Evolutionary conservation across 1,140 invertebrate species (phyloP).

Genomic region (Triops cancriformis): DNA sequence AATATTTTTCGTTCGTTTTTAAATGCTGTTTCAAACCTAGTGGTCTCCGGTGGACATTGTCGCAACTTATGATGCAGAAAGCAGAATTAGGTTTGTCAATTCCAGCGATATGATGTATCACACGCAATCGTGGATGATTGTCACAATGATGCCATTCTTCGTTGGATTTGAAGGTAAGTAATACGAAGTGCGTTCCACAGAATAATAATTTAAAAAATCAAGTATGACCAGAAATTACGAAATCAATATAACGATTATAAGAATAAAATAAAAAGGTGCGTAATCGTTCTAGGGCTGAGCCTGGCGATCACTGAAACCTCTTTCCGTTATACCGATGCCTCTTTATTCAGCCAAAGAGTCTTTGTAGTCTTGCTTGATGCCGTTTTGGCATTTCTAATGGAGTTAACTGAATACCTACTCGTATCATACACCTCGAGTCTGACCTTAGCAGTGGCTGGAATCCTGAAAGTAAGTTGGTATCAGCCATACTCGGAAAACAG

Average conservation of each 20-base stretch:
- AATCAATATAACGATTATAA: too few species aligned
- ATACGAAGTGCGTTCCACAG: not conserved
- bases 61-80: conserved; percentile 91
- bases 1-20: too few species aligned
- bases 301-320: conserved; percentile 41
- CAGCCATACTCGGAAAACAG: conserved; percentile 19
- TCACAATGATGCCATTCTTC: conserved; percentile 78
- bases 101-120: conserved; percentile 98
- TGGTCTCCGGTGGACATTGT: conserved; percentile 91
- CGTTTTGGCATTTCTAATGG: conserved; percentile 86
- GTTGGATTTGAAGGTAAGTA: conserved; percentile 74
- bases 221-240: not conserved
- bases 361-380: conserved; percentile 58
- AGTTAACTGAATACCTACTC: conserved; percentile 87
- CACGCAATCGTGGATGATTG: conserved; percentile 97
- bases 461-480: conserved; percentile 76
- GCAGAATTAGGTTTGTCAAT: conserved; percentile 79
- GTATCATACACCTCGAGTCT: conserved; percentile 93
- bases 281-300: conserved; percentile 30
- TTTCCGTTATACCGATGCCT: conserved; percentile 42
- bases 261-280: too few species aligned
- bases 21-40: too few species aligned
- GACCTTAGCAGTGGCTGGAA: conserved; percentile 87
- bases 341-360: conserved; percentile 40
- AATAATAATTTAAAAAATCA: too few species aligned